These are phyloP conservation scores for Harpagoxenus sublaevis DNA, from an alignment of 2,888 invertebrate species.

Conservation along the genomic window DNA sequence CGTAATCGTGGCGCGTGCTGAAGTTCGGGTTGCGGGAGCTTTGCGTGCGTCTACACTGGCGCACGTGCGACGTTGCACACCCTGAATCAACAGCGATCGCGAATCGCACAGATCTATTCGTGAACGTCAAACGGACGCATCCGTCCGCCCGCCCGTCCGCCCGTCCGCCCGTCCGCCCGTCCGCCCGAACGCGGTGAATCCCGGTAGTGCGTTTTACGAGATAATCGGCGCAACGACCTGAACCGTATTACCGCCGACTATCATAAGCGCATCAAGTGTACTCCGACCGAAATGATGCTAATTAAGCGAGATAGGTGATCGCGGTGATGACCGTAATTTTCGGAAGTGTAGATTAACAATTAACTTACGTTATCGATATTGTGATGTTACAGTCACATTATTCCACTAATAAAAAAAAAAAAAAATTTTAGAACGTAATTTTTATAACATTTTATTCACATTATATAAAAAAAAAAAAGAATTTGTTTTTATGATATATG, in stretches of 20 bases:
- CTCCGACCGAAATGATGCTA: constrained; percentile 45
- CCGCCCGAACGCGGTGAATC: constrained; percentile 44
- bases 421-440: neutral
- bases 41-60: constrained; percentile 76
- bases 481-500: neutral
- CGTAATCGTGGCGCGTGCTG: constrained; percentile 86
- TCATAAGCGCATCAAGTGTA: constrained; percentile 50
- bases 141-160: neutral
- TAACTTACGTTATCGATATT: neutral
- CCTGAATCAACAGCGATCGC: constrained; percentile 81
- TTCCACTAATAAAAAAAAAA: neutral
- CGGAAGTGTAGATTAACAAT: neutral
- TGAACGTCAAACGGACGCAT: constrained; percentile 62
- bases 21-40: constrained; percentile 84
- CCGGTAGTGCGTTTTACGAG: constrained; percentile 68
- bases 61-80: constrained; percentile 79
- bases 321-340: neutral
- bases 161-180: neutral
- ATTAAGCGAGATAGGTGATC: constrained; percentile 30
- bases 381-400: neutral
- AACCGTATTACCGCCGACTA: constrained; percentile 50
- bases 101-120: constrained; percentile 67
- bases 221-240: constrained; percentile 67
- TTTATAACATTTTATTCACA: neutral
- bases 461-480: neutral